Conservation (phyloP, 2,113 vertebrate genomes). For the Limanda limanda region DNA sequence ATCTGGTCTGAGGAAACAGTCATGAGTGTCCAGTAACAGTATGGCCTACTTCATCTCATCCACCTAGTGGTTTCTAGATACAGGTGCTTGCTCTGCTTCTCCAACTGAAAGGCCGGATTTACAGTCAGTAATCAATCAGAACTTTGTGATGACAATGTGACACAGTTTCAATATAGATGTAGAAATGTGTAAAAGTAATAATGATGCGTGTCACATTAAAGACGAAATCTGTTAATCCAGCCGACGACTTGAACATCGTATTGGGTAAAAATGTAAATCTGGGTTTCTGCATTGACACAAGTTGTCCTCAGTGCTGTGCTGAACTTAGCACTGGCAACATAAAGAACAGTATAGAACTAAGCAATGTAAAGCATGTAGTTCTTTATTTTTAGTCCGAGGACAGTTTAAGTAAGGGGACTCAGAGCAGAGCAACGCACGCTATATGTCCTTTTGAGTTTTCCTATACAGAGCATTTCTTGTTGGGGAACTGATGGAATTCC, state of each 20-base stretch:
- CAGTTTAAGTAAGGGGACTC: background rate
- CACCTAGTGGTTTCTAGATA: constrained; percentile 28
- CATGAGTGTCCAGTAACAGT: constrained; percentile 85
- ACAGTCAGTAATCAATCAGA: background rate
- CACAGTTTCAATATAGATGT: constrained; percentile 8
- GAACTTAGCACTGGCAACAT: background rate
- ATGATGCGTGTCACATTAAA: background rate
- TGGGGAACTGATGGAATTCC: background rate
- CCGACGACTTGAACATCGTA: background rate
- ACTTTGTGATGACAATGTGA: background rate
- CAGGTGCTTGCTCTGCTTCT: constrained; percentile 41
- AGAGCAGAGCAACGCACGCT: constrained; percentile 50
- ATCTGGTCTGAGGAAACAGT: constrained; percentile 59
- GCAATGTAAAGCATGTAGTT: background rate
- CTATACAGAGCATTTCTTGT: background rate
- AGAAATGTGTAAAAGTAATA: background rate
- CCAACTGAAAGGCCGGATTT: constrained; percentile 10
- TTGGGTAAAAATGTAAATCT: background rate
- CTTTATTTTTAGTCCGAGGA: background rate
- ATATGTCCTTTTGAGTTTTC: constrained; percentile 7
- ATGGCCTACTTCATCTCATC: constrained; percentile 71
- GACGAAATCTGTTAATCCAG: constrained; percentile 34
- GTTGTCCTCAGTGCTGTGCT: background rate
- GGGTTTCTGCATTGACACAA: background rate
- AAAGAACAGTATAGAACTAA: background rate